Conservation (phyloP, 2,797 vertebrate genomes). For the Gallinago nigripennis region DNA sequence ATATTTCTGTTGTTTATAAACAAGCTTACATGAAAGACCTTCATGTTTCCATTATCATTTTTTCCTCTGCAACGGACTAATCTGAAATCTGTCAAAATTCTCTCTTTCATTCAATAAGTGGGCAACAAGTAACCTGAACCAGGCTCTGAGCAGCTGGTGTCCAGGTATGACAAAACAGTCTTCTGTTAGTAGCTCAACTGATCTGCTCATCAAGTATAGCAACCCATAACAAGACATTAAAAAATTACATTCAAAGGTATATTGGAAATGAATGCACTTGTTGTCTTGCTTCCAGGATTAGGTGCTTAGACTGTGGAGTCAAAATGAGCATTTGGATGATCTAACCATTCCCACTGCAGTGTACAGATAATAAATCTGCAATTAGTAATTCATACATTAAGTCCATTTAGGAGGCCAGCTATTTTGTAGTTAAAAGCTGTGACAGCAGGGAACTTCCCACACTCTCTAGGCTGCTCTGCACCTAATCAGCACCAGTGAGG, state of each 20-base stretch:
- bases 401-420: not conserved
- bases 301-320: not conserved
- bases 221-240: not conserved
- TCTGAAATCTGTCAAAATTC: not conserved
- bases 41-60: not conserved
- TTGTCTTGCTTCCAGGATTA: not conserved
- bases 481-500: not conserved
- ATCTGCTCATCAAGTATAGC: not conserved
- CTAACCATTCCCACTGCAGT: not conserved
- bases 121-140: not conserved
- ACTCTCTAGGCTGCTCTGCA: not conserved
- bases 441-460: not conserved
- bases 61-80: not conserved
- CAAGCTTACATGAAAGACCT: not conserved
- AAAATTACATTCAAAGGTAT: not conserved
- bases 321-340: slow-evolving; percentile 6
- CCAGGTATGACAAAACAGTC: not conserved
- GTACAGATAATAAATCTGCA: not conserved
- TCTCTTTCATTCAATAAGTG: not conserved
- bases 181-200: not conserved
- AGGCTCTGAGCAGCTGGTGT: not conserved
- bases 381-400: not conserved
- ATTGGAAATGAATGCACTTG: not conserved
- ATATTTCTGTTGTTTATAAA: not conserved
- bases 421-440: not conserved